These are phyloP conservation scores for Drosophila hydei DNA, from an alignment of 1,140 invertebrate genomes.

Conservation along the genomic window DNA sequence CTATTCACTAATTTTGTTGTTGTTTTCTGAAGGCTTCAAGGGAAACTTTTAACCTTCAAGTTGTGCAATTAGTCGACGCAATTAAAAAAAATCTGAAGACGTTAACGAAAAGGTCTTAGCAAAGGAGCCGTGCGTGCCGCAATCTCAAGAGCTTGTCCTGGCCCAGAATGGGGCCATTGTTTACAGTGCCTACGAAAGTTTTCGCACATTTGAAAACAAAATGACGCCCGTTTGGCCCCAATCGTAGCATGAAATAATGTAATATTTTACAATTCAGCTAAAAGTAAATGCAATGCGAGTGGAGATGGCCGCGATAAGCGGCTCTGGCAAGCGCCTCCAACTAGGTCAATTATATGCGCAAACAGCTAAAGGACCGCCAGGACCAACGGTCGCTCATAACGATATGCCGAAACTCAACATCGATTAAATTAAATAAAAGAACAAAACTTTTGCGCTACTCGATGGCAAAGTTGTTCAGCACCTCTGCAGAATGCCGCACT, in stretches of 20 bases:
- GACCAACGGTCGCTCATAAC: slow-evolving; percentile 25
- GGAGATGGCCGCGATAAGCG: slow-evolving; percentile 51
- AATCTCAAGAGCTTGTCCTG: slow-evolving; percentile 50
- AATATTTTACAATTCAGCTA: slow-evolving; percentile 72
- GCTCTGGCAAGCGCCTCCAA: slow-evolving; percentile 37
- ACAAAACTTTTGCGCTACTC: slow-evolving; percentile 28
- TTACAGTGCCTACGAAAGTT: slow-evolving; percentile 49
- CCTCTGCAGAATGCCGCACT: slow-evolving; percentile 63
- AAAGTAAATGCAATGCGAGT: slow-evolving; percentile 51
- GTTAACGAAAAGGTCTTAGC: neutral
- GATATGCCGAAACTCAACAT: slow-evolving; percentile 38
- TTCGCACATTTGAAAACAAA: slow-evolving; percentile 65
- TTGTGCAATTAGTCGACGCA: slow-evolving; percentile 44
- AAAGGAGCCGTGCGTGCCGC: slow-evolving; percentile 53
- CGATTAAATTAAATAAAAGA: slow-evolving; percentile 50
- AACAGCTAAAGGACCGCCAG: slow-evolving; percentile 25
- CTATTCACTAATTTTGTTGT: neutral
- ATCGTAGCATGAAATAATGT: slow-evolving; percentile 72
- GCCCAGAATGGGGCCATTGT: slow-evolving; percentile 67
- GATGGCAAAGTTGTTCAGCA: slow-evolving; percentile 48
- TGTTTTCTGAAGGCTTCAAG: slow-evolving; percentile 13
- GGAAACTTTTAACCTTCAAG: slow-evolving; percentile 60
- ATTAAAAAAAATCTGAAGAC: slow-evolving; percentile 45
- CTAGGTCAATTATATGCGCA: slow-evolving; percentile 78
- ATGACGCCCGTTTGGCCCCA: slow-evolving; percentile 60